Base-by-base conservation (phyloP, 2,113 vertebrate genomes). In the Cebidichthys violaceus region DNA sequence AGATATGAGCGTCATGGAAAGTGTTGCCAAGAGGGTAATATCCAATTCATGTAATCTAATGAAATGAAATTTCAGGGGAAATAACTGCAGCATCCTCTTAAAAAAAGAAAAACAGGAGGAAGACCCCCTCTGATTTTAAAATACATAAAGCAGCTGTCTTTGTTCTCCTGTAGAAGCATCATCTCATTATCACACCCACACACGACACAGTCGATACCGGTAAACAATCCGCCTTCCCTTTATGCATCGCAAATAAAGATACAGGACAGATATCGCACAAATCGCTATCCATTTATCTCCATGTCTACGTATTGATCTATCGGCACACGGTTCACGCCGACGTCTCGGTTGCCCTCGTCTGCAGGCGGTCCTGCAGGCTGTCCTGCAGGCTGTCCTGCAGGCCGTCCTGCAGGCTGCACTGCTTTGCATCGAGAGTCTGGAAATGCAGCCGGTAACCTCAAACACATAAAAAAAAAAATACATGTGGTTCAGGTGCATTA, bases 261-360 rank as follows among this genome's bases (percentile, higher is more conserved):
- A 80, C 82, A 77, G 65, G 70, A 79, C 77, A 82, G 77, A 76
- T 72, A 84, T 60, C 43, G 66, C 71, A 81, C 61, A 75, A 65
- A 70, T 70, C 18, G 50, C 39, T n/a, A 70, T 82, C 69, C 82
- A 84, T 88, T 88, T 76, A 82, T 90, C 84, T 76, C 75, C 50
- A 77, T 81, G 82, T 83, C 68, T 77, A 43, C 70, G 37, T 82
- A 92, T 91, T 39, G 88, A 91, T 85, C 81, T 64, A 70, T 55
- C 17, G 71, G 74, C 77, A 71, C n/a, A 43, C n/a, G 15, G 54
- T 11, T 39, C 39, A 47, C 62, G 75, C 50, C 66, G 29, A 54
- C 77, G 50, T 76, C 81, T 85, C 83, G 72, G 83, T 85, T 90
- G 80, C 27, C 76, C 81, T 89, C 85, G 77, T 84, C 84, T 59